Percentiles rank a stretch among this genome's conserved stretches.
Conservation (phyloP, 1,140 invertebrate species). For the Pachypsylla venusta region DNA sequence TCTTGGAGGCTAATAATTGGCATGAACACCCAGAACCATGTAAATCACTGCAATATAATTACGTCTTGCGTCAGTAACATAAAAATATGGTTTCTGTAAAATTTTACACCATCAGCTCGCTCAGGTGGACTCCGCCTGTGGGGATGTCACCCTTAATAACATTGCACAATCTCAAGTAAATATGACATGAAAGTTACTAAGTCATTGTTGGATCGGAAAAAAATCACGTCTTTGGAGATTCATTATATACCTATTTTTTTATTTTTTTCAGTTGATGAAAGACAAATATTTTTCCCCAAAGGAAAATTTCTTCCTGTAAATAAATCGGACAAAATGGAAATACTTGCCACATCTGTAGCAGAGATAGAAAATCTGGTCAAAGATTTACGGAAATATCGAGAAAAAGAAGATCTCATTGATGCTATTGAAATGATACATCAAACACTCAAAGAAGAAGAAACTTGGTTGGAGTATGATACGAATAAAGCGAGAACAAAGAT, state of each 20-base stretch:
- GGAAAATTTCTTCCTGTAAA: not conserved
- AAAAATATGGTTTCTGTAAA: too few species aligned
- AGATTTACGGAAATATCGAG: not conserved
- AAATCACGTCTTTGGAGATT: not conserved
- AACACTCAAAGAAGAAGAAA: not conserved
- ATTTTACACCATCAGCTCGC: too few species aligned
- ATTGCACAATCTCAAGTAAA: too few species aligned
- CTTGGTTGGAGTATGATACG: not conserved
- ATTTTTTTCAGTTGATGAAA: not conserved
- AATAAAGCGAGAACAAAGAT: not conserved
- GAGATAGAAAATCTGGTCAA: not conserved
- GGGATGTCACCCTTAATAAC: too few species aligned
- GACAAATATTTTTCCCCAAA: not conserved
- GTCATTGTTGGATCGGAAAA: too few species aligned
- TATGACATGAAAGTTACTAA: too few species aligned
- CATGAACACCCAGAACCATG: too few species aligned
- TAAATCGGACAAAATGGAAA: not conserved
- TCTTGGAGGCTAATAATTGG: too few species aligned
- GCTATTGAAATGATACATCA: not conserved
- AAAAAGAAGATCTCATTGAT: not conserved
- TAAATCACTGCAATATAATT: too few species aligned
- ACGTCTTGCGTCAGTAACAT: too few species aligned
- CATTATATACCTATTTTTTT: not conserved
- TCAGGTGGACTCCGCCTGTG: too few species aligned
- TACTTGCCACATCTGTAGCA: not conserved